Conservation (phyloP, 2,113 vertebrate genomes). For the Elaphurus davidianus region DNA sequence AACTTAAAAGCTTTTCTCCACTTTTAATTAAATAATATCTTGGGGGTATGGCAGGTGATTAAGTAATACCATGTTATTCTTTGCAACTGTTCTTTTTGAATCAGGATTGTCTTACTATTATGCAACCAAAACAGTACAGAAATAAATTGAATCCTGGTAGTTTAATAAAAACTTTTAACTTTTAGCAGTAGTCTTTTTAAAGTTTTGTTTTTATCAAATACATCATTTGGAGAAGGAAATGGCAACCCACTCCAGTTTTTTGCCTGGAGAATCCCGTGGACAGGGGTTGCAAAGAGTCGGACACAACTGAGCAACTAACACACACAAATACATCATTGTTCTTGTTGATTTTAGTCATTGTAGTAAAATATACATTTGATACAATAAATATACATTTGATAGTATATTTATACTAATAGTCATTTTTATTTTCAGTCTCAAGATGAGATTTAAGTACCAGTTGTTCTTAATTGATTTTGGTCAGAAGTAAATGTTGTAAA, state of each 20-base stretch:
- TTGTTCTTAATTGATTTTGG: conserved; percentile 12
- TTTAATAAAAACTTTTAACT: not conserved
- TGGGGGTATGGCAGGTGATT: not conserved
- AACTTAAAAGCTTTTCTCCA: conserved; percentile 48
- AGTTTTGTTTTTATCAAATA: not conserved
- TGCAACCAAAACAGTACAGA: conserved; percentile 1
- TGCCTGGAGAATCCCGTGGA: not conserved
- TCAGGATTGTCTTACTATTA: not conserved
- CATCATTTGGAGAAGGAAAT: not conserved
- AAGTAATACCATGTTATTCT: conserved; percentile 2
- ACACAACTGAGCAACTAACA: not conserved
- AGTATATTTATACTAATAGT: not conserved
- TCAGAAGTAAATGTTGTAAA: conserved; percentile 30
- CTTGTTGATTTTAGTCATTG: conserved; percentile 27
- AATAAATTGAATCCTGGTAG: not conserved
- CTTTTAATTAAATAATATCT: conserved; percentile 10
- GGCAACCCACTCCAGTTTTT: not conserved
- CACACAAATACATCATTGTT: not conserved
- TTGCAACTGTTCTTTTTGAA: not conserved
- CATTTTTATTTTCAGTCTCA: not conserved
- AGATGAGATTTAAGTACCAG: conserved; percentile 16
- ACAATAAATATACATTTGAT: conserved; percentile 32
- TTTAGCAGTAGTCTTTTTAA: conserved; percentile 21
- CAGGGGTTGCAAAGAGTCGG: not conserved
- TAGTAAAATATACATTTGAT: conserved; percentile 30